Base-by-base conservation (phyloP, 2,113 vertebrate species). In the Tautogolabrus adspersus region DNA sequence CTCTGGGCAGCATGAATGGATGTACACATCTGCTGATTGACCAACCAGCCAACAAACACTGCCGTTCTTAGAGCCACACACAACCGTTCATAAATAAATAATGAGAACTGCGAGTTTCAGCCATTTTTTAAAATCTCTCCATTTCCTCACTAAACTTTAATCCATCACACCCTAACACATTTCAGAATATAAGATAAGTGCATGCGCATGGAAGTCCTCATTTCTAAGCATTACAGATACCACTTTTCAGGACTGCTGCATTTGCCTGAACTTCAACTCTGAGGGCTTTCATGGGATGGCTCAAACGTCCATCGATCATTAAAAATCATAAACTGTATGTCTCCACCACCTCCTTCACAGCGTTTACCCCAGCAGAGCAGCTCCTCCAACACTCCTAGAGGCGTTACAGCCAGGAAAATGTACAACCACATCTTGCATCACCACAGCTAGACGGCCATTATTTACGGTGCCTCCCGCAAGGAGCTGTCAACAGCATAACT, bases 401-500 rank as follows among this genome's bases (percentile, higher is more conserved):
- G 68, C 18, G 3, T 37, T 79, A 76, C 61, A 75, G 34, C n/a
- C 22, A 26, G 23, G 44, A 70, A 73, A 74, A 61, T 59, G 3
- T 52, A 67, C 63, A 61, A 57, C 22, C 73, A 59, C 66, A 40
- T 74, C 26, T 79, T 65, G 72, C 66, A 64, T 65, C 63, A 55
- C 13, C 44, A 40, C 67, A 77, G 69, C 61, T 42, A 67, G 64
- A 38, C 10, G 23, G 26, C 16, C 62, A 77, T 88, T 82, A 82
- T 87, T 88, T 81, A 77, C 59, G 26, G 61, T 56, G 34, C 72
- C 78, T 79, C 87, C 82, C 13, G 54, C 77, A 16, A 61, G 9
- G 67, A 84, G 65, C 34, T 40, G 66, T 82, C 79, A 65, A 66
- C 78, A 69, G 57, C 44, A 16, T 75, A 72, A 84, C 81, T 69